Conservation (phyloP, 1,140 invertebrate species). For the Prorops nasuta region DNA sequence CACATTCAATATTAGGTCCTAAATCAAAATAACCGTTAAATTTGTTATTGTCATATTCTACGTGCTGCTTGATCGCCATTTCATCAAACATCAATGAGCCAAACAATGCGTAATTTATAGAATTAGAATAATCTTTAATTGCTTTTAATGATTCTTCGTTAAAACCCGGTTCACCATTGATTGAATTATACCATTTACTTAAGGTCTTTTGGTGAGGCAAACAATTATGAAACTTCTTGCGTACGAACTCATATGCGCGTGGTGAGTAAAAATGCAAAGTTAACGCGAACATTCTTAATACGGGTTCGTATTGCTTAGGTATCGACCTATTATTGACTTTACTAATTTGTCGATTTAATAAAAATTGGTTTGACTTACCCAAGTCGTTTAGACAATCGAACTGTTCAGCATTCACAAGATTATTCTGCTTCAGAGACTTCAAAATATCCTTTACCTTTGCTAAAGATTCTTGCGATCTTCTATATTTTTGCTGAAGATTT, state of each 20-base stretch:
- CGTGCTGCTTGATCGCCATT: conserved; percentile 32
- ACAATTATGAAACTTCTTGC: conserved; percentile 1
- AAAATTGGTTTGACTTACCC: no score
- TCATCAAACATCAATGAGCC: conserved; percentile 31
- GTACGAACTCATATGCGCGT: conserved; percentile 1
- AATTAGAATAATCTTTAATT: conserved; percentile 5
- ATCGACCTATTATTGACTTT: no score
- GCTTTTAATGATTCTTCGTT: conserved; percentile 7
- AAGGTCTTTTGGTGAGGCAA: conserved; percentile 6
- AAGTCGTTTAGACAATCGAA: no score
- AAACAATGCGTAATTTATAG: conserved; percentile 9
- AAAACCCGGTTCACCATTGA: conserved; percentile 1
- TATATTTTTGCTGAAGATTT: no score
- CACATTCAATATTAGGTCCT: conserved; percentile 16
- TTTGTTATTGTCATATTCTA: conserved; percentile 25
- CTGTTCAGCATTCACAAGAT: no score
- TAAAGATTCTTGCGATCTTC: no score
- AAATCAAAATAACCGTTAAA: conserved; percentile 22
- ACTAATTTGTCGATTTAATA: no score
- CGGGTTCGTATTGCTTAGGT: no score
- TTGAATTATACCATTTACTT: background rate
- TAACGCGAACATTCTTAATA: no score
- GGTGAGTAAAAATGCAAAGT: no score
- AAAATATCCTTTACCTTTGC: no score
- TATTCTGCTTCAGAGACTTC: no score